phyloP scores from a whole-genome alignment of 2,888 invertebrate genomes.

The Cotesia congregata region DNA sequence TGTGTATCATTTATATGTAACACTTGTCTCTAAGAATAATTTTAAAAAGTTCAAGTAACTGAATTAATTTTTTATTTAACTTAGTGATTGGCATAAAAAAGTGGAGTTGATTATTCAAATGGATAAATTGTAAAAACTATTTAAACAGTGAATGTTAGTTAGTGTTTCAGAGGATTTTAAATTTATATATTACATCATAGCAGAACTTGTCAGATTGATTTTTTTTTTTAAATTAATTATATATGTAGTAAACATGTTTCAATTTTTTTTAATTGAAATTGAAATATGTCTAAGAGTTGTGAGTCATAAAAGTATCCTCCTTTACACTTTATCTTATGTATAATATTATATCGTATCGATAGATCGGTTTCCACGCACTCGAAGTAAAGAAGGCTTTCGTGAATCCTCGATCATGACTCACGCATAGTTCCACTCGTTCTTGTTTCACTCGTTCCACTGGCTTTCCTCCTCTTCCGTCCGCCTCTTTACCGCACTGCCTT shows the following conservation, averaged over 20 bases:
- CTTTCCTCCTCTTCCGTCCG: constrained; percentile 15
- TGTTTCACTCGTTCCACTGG: constrained; percentile 21
- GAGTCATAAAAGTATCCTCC: not conserved
- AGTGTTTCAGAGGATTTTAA: not conserved
- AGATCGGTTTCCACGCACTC: constrained; percentile 26
- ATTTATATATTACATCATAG: not conserved
- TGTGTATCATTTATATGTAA: not conserved
- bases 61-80: not conserved
- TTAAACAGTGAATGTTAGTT: not conserved
- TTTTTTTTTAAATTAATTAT: not conserved
- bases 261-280: not conserved
- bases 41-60: not conserved
- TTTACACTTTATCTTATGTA: constrained; percentile 13
- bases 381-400: constrained; percentile 31
- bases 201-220: not conserved
- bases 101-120: not conserved
- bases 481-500: not conserved
- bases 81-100: not conserved
- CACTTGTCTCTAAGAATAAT: not conserved
- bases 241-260: not conserved
- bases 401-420: constrained; percentile 43
- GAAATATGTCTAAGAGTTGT: not conserved
- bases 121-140: not conserved
- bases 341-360: constrained; percentile 21
- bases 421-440: constrained; percentile 33